Base-by-base conservation (phyloP, 1,140 invertebrate genomes). In the Brachionus angularis region DNA sequence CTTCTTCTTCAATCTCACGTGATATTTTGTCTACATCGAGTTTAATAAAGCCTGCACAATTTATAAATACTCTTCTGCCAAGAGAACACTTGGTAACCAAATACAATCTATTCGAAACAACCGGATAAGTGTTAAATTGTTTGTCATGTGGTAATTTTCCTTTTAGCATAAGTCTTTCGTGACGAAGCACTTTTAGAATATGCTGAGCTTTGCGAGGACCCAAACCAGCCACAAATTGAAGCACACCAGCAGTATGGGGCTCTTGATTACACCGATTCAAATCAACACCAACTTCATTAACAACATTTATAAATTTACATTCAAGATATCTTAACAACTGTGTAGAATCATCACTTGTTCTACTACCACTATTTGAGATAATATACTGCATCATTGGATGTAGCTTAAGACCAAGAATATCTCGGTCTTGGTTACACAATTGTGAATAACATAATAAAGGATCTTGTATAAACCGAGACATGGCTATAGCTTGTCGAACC, bases 271-370 rank as follows among this genome's bases (percentile, higher is more conserved):
- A 89, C 75, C 89, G 84, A 78, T 99, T 99, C 4, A 99, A 87
- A 79, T 99, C 96, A 0, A 99, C 92, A n/a, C 96, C 96, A 5
- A 98, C 93, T 84, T 97, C 93, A 80, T 96, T 97, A 0, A 93
- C 91, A 61, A 91, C 85, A 76, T 87, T 87, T 0, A 97, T 90
- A 79, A 98, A 96, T 83, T 96, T 92, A 18, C 91, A 77, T 73
- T 91, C 88, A 0, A 97, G 83, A 10, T 88, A 16, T 18, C 14
- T 34, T 1, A 53, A 36, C 33, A 67, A 29, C 14, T 69, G 47
- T 0, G 16, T 53, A 4, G 34, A 27, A 47, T 70, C 52, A n/a
- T 67, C 62, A 2, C 29, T 21, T 16, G 10, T 67, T 2, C 62
- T 39, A 31, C 47, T 33, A 27, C 39, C 29, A 21, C n/a, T 23